Base-by-base conservation (phyloP, 1,140 invertebrate genomes). In the Anthonomus grandis region DNA sequence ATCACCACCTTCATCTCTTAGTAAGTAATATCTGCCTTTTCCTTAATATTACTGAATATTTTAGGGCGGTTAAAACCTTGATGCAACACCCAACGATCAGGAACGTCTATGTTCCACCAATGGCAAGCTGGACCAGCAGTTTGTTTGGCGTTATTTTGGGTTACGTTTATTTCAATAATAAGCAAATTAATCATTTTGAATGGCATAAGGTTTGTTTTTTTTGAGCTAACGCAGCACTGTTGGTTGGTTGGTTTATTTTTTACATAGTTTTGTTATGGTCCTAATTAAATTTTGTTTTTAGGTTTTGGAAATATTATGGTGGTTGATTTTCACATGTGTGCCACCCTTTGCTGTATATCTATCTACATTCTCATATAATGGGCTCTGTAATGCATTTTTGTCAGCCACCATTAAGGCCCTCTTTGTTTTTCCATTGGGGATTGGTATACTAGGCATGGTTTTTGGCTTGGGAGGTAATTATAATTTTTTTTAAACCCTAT, bases 381-480 rank as follows among this genome's bases (percentile, higher is more conserved):
- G 44, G 18, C 12, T 55, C 9, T 0, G 9, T 24, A 38, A 22
- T 19, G 46, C 24, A n/a, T 34, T 60, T 21, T 24, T 60, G n/a
- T 50, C 51, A 9, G 17, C 50, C 13, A 13, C 55, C 6, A 1
- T 60, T n/a, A 60, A 60, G 36, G 45, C 51, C 5, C 9, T 55
- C 3, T 60, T 54, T 24, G 36, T 36, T 3, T 21, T 49, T 4
- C 49, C 49, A 10, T 24, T 60, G 18, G 50, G 58, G 17, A 13
- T 60, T n/a, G 58, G 58, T 2, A 37, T 60, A 17, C 41, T 60
- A 15, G 50, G 44, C 15, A 55, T 60, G 50, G 44, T 52, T n/a
- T 47, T 49, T 15, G 38, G 38, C 3, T 13, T 49, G n/a, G 58
- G 58, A 55, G 58, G 58, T 60, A 55, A 9, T 22, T 44, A 37